These are phyloP conservation scores for Danionella cerebrum DNA, from an alignment of 2,113 vertebrate genomes.

Conservation along the genomic window DNA sequence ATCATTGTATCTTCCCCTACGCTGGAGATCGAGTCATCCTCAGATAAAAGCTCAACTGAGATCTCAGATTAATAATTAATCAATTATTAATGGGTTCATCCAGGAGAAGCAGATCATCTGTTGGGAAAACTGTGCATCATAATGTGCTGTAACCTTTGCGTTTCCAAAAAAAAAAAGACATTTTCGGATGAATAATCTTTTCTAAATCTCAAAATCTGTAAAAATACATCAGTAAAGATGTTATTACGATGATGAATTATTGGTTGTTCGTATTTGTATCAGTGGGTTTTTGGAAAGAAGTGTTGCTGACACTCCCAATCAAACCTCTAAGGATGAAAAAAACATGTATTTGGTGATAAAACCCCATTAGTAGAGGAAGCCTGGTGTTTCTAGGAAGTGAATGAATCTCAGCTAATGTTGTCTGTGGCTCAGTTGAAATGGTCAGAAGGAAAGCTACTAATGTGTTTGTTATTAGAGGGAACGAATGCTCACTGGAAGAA, in stretches of 20 bases:
- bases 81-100: slow-evolving; percentile 54
- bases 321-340: slow-evolving; percentile 16
- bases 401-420: slow-evolving; percentile 45
- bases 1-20: slow-evolving; percentile 15
- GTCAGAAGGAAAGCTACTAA: slow-evolving; percentile 39
- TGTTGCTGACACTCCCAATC: neutral
- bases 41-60: slow-evolving; percentile 45
- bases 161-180: too few relatives aligned
- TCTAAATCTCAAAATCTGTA: too few relatives aligned
- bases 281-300: too few relatives aligned
- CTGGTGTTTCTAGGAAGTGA: slow-evolving; percentile 35
- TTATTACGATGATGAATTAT: too few relatives aligned
- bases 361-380: slow-evolving; percentile 47
- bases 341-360: slow-evolving; percentile 41
- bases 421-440: slow-evolving; percentile 34
- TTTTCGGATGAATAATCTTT: too few relatives aligned
- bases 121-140: too few relatives aligned
- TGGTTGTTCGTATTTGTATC: too few relatives aligned
- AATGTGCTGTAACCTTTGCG: too few relatives aligned
- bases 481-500: too few relatives aligned
- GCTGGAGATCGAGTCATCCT: slow-evolving; percentile 32
- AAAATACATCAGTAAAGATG: too few relatives aligned
- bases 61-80: slow-evolving; percentile 61
- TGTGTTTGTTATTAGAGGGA: slow-evolving; percentile 42
- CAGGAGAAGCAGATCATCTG: slow-evolving; percentile 32